phyloP scores from a whole-genome alignment of 2,113 vertebrate genomes.

The Elephas maximus region DNA sequence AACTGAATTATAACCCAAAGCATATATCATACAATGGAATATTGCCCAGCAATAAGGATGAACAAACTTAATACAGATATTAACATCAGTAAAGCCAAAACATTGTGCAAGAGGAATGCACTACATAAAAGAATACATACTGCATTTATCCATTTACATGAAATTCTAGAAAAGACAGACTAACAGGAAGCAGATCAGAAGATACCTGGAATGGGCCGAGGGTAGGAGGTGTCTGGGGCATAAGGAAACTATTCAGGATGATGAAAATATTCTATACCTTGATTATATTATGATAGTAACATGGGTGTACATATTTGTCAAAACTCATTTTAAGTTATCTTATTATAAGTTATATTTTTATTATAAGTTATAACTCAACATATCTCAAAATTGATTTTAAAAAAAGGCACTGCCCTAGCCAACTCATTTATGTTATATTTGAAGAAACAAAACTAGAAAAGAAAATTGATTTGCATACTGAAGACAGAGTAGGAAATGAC shows the following conservation, averaged over 20 bases:
- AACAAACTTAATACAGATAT: slow-evolving; percentile 23
- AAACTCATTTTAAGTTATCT: not conserved
- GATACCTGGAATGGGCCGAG: not conserved
- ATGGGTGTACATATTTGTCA: not conserved
- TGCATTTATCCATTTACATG: not conserved
- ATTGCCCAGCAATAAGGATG: slow-evolving; percentile 31
- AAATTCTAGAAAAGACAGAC: slow-evolving; percentile 39
- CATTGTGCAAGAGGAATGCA: slow-evolving; percentile 8
- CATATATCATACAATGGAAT: slow-evolving; percentile 35
- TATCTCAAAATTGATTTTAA: slow-evolving; percentile 14
- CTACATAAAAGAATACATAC: not conserved
- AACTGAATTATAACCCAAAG: not conserved
- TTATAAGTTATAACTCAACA: slow-evolving; percentile 18
- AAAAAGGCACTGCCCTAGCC: not conserved
- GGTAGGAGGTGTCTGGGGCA: not conserved
- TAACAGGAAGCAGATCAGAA: not conserved
- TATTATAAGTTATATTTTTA: slow-evolving; percentile 36
- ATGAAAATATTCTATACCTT: slow-evolving; percentile 40
- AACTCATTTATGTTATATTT: not conserved
- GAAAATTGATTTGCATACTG: not conserved
- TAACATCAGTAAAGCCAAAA: not conserved
- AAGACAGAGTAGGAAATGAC: not conserved
- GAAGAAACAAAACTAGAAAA: slow-evolving; percentile 8
- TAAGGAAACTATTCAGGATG: not conserved
- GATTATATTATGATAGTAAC: not conserved